Conservation (phyloP, 1,140 invertebrate species). For the Medauroidea extradentata region DNA sequence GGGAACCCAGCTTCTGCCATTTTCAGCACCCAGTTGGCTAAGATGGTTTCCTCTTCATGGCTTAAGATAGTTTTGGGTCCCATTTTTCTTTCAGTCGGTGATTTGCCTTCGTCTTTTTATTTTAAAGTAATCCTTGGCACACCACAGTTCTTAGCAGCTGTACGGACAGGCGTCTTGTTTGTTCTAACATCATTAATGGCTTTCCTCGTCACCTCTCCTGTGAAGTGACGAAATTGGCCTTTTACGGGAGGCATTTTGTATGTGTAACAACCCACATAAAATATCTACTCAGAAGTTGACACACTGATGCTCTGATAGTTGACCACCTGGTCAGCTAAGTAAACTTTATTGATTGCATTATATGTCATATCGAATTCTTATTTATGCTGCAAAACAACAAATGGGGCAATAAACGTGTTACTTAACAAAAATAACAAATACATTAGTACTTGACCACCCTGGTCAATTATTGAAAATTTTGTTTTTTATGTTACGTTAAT, state of each 20-base stretch:
- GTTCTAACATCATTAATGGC: constrained; percentile 2
- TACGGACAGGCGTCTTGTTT: not conserved
- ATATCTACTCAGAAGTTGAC: not conserved
- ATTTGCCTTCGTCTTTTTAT: not conserved
- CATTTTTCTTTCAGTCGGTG: not conserved
- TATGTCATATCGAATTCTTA: not conserved
- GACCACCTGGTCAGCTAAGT: not conserved
- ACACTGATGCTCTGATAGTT: not conserved
- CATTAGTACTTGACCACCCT: not conserved
- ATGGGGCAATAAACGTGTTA: not conserved
- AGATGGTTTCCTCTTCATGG: constrained; percentile 27
- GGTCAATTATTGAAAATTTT: constrained; percentile 7
- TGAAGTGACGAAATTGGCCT: not conserved
- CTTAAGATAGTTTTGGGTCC: not conserved
- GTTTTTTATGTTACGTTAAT: not conserved
- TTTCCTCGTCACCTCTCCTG: not conserved
- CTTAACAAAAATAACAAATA: not conserved
- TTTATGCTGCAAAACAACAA: not conserved
- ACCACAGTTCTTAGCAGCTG: not conserved
- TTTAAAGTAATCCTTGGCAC: not conserved
- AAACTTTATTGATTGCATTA: not conserved
- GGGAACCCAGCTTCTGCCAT: constrained; percentile 38
- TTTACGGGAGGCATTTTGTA: not conserved
- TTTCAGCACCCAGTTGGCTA: constrained; percentile 32
- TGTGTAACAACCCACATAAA: not conserved